Evolutionary conservation across 2,888 invertebrate species (phyloP).

Genomic region (Stenolophus ochropezus): DNA sequence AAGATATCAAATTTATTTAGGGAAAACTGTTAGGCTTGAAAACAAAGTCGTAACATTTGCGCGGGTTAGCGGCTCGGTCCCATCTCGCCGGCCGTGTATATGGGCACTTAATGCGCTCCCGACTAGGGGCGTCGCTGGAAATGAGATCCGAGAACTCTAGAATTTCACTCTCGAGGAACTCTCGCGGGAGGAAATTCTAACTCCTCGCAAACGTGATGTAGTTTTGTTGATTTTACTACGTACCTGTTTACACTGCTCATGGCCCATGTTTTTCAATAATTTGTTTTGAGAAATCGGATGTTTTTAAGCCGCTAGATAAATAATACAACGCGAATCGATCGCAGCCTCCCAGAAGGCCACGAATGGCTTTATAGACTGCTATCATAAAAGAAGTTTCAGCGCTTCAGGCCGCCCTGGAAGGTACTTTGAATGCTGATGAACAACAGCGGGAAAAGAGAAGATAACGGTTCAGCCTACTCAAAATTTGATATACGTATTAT

Average conservation of each 20-base stretch:
- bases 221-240: slow-evolving; percentile 34
- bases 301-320: slow-evolving; percentile 10
- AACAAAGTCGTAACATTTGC: slow-evolving; percentile 68
- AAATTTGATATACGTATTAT: neutral
- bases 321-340: neutral
- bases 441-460: neutral
- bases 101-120: slow-evolving; percentile 33
- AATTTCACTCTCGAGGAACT: slow-evolving; percentile 47
- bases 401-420: neutral
- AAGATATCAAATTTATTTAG: slow-evolving; percentile 67
- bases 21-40: slow-evolving; percentile 65
- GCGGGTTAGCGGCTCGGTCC: slow-evolving; percentile 4
- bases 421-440: slow-evolving; percentile 18
- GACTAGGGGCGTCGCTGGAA: slow-evolving; percentile 34
- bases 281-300: slow-evolving; percentile 24
- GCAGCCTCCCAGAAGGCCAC: neutral
- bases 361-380: slow-evolving; percentile 22
- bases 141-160: slow-evolving; percentile 49
- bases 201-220: slow-evolving; percentile 37
- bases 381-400: slow-evolving; percentile 9
- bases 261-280: slow-evolving; percentile 46
- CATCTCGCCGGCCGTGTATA: slow-evolving; percentile 18
- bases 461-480: neutral
- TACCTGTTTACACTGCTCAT: slow-evolving; percentile 41
- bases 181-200: slow-evolving; percentile 46